These are phyloP conservation scores for Pteronura brasiliensis DNA, from an alignment of 2,113 vertebrate genomes.

Conservation along the genomic window DNA sequence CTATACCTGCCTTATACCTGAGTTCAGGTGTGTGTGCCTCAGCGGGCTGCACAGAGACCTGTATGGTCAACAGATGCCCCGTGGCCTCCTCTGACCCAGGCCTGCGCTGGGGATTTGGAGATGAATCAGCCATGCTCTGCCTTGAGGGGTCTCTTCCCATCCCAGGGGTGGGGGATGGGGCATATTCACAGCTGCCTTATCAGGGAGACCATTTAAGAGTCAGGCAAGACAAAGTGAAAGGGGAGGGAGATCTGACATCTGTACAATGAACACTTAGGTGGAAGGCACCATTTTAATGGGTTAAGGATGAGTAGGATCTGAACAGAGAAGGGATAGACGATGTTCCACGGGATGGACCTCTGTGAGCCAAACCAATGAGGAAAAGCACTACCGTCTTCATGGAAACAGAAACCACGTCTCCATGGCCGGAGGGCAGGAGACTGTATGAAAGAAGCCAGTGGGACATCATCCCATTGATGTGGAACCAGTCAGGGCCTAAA, in stretches of 20 bases:
- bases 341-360: not conserved
- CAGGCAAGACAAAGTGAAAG: not conserved
- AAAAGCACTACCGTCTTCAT: not conserved
- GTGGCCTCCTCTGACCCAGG: not conserved
- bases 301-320: not conserved
- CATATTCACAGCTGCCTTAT: not conserved
- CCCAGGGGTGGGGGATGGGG: not conserved
- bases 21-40: not conserved
- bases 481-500: not conserved
- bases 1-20: not conserved
- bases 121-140: not conserved
- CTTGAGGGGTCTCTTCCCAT: not conserved
- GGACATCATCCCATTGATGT: accelerated
- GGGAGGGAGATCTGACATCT: not conserved
- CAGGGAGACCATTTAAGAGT: not conserved
- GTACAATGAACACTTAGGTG: not conserved
- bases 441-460: not conserved
- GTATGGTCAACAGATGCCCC: not conserved
- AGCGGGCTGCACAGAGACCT: not conserved
- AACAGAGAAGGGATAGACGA: not conserved
- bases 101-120: not conserved
- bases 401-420: not conserved
- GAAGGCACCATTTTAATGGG: not conserved
- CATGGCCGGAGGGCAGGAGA: no score
- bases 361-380: not conserved